Evolutionary conservation across 2,888 invertebrate species (phyloP), one percentile per base, ranked within the genome.

Genomic region (Philhelius pedissequus): DNA sequence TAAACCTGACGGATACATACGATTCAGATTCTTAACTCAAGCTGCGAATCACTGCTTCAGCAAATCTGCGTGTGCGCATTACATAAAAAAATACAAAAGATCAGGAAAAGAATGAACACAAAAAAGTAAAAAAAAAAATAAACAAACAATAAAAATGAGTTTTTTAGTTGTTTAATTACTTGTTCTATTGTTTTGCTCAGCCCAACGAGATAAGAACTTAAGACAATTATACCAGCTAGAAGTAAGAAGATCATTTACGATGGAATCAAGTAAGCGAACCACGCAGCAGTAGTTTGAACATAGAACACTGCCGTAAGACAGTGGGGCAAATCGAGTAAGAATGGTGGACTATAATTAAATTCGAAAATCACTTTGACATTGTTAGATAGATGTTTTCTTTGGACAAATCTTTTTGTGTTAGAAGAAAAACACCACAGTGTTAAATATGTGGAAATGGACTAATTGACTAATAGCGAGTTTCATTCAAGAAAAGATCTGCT

Each of bases 111-210:
- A 73, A 56, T 71, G 30, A 35, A 54, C 45, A 48, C 35, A 71
- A 35, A 9, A 25, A 75, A 70, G 30, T 15, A 54, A 45, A 32
- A 11, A 58, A 38, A 22, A n/a, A 20, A 18, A n/a, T n/a, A n/a
- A 62, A 7, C n/a, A 22, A 20, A 48, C n/a, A 20, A 48, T 48
- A 18, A 48, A 30, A 48, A 32, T 45, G 18, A 20, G 43, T 64
- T 64, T 48, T 64, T 64, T 64, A 40, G 48, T 60, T 83, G 58
- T 83, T 78, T 83, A 83, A 78, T 78, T 83, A 74, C 83, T 83
- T 78, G 70, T 70, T 78, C 78, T 66, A 78, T 83, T 83, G 83
- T 83, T 30, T 74, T 54, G 64, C 48, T 74, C 78, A 78, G 58
- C 74, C 20, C 40, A 25, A 15, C 6, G n/a, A 83, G 78, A 78